Evolutionary conservation across 2,888 invertebrate species (phyloP), one percentile per base, ranked within the genome.

Genomic region (Hylaea fasciaria): DNA sequence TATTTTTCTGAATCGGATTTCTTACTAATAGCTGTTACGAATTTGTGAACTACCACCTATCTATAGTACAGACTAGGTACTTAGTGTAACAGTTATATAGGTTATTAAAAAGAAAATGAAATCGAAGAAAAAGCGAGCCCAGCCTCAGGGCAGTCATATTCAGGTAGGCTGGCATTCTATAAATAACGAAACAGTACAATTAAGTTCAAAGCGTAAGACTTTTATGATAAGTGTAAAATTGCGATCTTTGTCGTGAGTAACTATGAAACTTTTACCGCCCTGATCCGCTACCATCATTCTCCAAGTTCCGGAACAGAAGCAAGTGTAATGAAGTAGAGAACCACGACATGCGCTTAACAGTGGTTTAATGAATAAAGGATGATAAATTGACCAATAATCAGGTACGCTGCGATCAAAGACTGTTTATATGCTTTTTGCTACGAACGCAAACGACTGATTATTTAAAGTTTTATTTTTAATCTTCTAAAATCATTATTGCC

Each of bases 141-240:
- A n/a, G n/a, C n/a, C n/a, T n/a, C n/a, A n/a, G n/a, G n/a, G n/a
- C n/a, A n/a, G n/a, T n/a, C n/a, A n/a, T n/a, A 11, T 35, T 11
- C 9, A 7, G 11, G 1, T 5, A 5, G 3, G 3, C 9, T 35
- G 43, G 14, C 17, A 32, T 10, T 32, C 32, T 46, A 17, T 40
- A 46, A 47, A 47, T 41, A 48, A 55, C 29, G 10, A 44, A 52
- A 29, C 40, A 16, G 40, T 43, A 43, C 17, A n/a, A 32, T 10
- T 2, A 32, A 32, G 32, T 45, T 14, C 28, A 22, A 29, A 32
- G 10, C 47, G 46, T 40, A 14, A 51, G 41, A 14, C 22, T 47
- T 52, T 57, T 57, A 52, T 51, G 57, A 41, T n/a, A 57, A 17
- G 29, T 45, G 50, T 57, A 45, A 50, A 57, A 57, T 51, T 11